These are phyloP conservation scores for Samia ricini DNA, from an alignment of 1,140 invertebrate genomes.

Conservation along the genomic window DNA sequence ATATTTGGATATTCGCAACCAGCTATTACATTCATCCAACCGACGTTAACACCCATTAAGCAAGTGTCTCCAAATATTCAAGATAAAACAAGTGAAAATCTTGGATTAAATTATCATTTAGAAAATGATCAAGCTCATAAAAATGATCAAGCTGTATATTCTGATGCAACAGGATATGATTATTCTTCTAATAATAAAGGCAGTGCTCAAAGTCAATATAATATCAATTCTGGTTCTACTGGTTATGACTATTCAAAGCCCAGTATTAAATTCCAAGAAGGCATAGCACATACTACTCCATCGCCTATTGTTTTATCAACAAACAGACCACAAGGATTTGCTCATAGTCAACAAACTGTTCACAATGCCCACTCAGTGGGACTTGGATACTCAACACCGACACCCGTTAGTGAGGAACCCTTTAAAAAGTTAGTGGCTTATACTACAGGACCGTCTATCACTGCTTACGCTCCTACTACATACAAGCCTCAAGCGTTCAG, in stretches of 20 bases:
- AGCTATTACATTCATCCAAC: slow-evolving; percentile 63
- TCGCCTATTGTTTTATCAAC: slow-evolving; percentile 49
- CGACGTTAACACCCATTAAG: slow-evolving; percentile 46
- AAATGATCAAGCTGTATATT: not conserved
- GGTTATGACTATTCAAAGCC: slow-evolving; percentile 74
- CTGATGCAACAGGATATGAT: slow-evolving; percentile 5
- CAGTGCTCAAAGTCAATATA: slow-evolving; percentile 17
- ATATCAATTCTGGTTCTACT: slow-evolving; percentile 31
- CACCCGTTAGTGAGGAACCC: slow-evolving; percentile 62
- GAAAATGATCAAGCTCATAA: slow-evolving; percentile 23
- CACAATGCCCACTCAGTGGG: slow-evolving; percentile 45
- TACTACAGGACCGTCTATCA: slow-evolving; percentile 61
- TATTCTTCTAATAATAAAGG: slow-evolving; percentile 16
- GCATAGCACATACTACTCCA: slow-evolving; percentile 49
- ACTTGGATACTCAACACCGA: slow-evolving; percentile 45
- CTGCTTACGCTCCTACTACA: slow-evolving; percentile 33
- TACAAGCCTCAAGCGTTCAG: slow-evolving; percentile 46
- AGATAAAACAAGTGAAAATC: slow-evolving; percentile 39
- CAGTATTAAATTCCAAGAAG: slow-evolving; percentile 60
- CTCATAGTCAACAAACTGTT: slow-evolving; percentile 52
- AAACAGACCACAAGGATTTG: slow-evolving; percentile 49
- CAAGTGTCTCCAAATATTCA: slow-evolving; percentile 41
- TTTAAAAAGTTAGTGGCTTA: slow-evolving; percentile 74
- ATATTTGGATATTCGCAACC: slow-evolving; percentile 65
- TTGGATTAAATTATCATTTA: slow-evolving; percentile 44